These are phyloP conservation scores for Drosophila mimica DNA, from an alignment of 2,888 invertebrate species.

Conservation along the genomic window DNA sequence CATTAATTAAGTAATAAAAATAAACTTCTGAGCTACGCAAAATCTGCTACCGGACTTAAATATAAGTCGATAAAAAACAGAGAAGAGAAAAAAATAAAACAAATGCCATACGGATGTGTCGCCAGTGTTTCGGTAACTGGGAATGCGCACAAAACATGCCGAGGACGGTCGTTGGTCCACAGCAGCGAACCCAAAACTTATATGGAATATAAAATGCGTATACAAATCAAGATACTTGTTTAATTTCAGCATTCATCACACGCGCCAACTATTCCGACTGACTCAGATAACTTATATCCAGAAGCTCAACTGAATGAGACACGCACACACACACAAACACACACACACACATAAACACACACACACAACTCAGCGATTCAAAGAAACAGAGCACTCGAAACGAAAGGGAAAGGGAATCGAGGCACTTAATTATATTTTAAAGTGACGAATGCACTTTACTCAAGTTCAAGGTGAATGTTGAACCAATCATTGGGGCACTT, in stretches of 20 bases:
- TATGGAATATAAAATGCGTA: constrained; percentile 19
- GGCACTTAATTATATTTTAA: constrained; percentile 14
- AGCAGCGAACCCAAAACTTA: constrained; percentile 21
- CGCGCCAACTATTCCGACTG: constrained; percentile 48
- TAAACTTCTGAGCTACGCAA: constrained; percentile 57
- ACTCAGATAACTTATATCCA: constrained; percentile 39
- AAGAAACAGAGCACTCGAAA: constrained; percentile 20
- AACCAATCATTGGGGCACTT: constrained; percentile 15
- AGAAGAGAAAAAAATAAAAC: constrained; percentile 20
- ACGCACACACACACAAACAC: constrained; percentile 26
- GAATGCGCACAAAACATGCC: constrained; percentile 50
- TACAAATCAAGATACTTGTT: constrained; percentile 38
- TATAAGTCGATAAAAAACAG: constrained; percentile 17
- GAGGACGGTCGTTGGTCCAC: constrained; percentile 78
- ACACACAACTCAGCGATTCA: constrained; percentile 26
- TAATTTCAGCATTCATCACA: constrained; percentile 55
- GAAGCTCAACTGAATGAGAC: constrained; percentile 33
- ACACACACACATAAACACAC: neutral
- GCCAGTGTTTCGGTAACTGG: constrained; percentile 25
- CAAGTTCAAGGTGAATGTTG: constrained; percentile 65
- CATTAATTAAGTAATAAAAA: constrained; percentile 10
- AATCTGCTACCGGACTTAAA: constrained; percentile 50
- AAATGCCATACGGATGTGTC: constrained; percentile 65
- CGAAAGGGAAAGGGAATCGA: constrained; percentile 60
- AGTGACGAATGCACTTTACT: constrained; percentile 34